Base-by-base conservation (phyloP, 2,797 vertebrate genomes). In the Anableps anableps region DNA sequence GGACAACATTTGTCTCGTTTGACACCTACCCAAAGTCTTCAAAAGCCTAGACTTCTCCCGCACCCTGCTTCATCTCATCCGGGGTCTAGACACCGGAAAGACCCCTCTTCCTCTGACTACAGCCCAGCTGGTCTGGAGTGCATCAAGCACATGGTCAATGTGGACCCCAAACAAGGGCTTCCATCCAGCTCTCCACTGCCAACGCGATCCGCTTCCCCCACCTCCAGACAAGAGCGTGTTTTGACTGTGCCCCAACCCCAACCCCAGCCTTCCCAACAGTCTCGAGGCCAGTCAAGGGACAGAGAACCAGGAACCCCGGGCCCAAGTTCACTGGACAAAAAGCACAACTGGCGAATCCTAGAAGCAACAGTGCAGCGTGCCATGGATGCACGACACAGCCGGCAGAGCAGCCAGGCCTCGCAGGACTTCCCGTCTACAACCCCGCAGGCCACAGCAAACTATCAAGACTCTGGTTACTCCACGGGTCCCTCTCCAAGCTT, bases 381-480 rank as follows among this genome's bases (percentile, higher is more conserved):
- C 80, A 96, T 97, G 94, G 97, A 97, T 75, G 95, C 95, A 21
- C 96, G 96, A 71, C 97, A 97, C 92, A 97, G 96, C 86, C 92
- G 95, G 21, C 97, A 97, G 85, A 96, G 93, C 91, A 97, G 96
- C 94, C 94, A 97, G 86, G 96, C 95, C 66, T 95, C 95, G 5
- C 97, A 97, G 80, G 97, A 98, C 80, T 97, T 97, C 86, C 92
- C 96, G 5, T 94, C 95, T 0, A 93, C 96, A 0, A 92, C 96
- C 16, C 91, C 94, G 0, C 93, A 89, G 86, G 88, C 92, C 68
- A 90, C 85, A 3, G 90, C 96, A 74, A 97, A 96, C 93, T 97
- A 97, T 83, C 97, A 98, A 88, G 97, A 98, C 90, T 98, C 97
- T 4, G 97, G 97, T 62, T 98, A 98, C 94, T 98, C 97, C 0